A percentile compares a stretch with the other conserved stretches of the same genome.
Conservation (phyloP, 35 echinoderm and acorn worm species). For the Diadema setosum region DNA sequence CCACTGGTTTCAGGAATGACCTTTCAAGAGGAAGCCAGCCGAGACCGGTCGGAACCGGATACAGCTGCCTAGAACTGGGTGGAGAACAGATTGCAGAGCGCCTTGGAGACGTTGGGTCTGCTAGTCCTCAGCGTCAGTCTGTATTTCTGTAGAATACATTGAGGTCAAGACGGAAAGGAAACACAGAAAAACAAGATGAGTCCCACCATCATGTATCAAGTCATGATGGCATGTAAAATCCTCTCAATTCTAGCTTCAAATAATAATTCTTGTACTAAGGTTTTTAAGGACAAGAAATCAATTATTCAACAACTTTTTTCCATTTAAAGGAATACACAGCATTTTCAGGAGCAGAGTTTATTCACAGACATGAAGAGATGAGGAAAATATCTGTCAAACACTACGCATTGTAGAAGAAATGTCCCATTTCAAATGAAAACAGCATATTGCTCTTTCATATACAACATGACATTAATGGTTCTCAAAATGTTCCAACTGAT, state of each 20-base stretch:
- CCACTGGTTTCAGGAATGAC: not conserved
- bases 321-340: not conserved
- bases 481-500: too few species aligned
- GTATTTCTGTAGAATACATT: constrained; percentile 80
- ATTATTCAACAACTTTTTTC: not conserved
- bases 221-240: not conserved
- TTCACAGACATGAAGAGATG: too few species aligned
- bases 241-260: not conserved
- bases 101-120: constrained; percentile 70
- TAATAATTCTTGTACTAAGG: not conserved
- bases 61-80: constrained; percentile 74
- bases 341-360: too few species aligned
- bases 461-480: too few species aligned
- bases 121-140: constrained; percentile 92
- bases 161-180: constrained; percentile 17
- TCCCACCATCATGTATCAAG: not conserved
- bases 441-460: too few species aligned
- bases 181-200: not conserved
- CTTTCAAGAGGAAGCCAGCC: not conserved
- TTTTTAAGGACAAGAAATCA: not conserved
- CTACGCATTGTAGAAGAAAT: too few species aligned
- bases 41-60: not conserved
- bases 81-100: constrained; percentile 63
- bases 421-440: too few species aligned
- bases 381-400: too few species aligned